Conservation (phyloP, 2,888 invertebrate genomes). For the Lucinisca nassula region DNA sequence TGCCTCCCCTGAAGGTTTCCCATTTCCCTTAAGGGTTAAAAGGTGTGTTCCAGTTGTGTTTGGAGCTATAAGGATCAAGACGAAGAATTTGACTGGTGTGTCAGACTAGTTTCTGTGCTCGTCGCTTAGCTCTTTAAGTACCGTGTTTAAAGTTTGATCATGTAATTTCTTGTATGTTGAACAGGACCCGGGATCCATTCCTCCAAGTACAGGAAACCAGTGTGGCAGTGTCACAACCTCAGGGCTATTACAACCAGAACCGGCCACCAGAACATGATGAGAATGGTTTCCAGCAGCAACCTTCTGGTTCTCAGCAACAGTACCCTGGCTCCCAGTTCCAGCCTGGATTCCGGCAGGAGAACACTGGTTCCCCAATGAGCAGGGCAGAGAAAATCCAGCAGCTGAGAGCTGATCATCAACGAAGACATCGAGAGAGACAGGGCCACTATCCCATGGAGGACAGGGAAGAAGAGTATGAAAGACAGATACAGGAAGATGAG, state of each 20-base stretch:
- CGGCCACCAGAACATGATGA: not conserved
- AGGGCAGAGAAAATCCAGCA: conserved; percentile 89
- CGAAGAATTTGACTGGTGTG: too few species aligned
- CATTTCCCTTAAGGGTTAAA: too few species aligned
- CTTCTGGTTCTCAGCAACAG: not conserved
- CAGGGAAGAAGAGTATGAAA: conserved; percentile 86
- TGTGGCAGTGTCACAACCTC: not conserved
- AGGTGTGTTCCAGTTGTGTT: too few species aligned
- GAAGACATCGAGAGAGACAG: conserved; percentile 90
- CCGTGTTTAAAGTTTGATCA: too few species aligned
- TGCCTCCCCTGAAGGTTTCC: too few species aligned
- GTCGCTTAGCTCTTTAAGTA: too few species aligned
- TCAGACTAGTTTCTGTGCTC: too few species aligned
- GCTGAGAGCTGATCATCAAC: conserved; percentile 89
- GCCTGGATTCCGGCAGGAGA: not conserved
- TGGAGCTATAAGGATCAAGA: too few species aligned
- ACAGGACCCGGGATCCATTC: not conserved
- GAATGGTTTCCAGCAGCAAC: not conserved
- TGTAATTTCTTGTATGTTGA: too few species aligned
- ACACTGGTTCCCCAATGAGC: conserved; percentile 47
- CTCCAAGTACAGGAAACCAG: not conserved
- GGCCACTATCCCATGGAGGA: conserved; percentile 90
- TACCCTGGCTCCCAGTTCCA: conserved; percentile 5
- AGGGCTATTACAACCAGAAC: not conserved
- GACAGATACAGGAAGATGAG: conserved; percentile 82